A percentile compares a stretch with the other conserved stretches of the same genome.
phyloP scores from a whole-genome alignment of 35 echinoderm and acorn worm genomes.

The Diadema setosum region DNA sequence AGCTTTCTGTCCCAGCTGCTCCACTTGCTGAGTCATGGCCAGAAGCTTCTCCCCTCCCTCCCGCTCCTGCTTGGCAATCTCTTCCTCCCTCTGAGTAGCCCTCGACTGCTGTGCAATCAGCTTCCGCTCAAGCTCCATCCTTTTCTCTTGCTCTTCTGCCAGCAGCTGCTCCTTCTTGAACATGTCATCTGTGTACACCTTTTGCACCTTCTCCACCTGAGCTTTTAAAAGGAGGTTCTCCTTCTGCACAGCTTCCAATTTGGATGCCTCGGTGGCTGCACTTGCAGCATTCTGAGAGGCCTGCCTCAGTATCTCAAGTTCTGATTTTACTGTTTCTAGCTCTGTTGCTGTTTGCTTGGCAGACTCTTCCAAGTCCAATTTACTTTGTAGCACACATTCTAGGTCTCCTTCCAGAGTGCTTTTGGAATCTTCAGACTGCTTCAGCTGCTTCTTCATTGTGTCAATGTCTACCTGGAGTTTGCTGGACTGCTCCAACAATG shows the following conservation, averaged over 20 bases:
- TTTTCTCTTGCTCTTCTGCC: slow-evolving; percentile 15
- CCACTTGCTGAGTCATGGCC: slow-evolving; percentile 11
- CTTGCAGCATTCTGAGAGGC: neutral
- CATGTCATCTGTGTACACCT: slow-evolving; percentile 22
- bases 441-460: neutral
- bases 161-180: slow-evolving; percentile 36
- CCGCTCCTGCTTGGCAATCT: neutral
- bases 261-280: neutral
- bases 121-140: neutral
- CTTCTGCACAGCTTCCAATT: neutral
- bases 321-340: neutral
- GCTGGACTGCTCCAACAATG: neutral
- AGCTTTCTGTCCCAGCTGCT: slow-evolving; percentile 49
- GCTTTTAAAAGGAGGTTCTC: neutral
- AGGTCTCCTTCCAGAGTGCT: neutral
- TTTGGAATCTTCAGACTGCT: neutral
- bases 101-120: neutral
- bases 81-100: slow-evolving; percentile 12
- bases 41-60: slow-evolving; percentile 34
- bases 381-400: neutral
- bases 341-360: neutral
- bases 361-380: slow-evolving; percentile 8
- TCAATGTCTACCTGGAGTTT: neutral
- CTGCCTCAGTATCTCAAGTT: neutral
- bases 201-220: slow-evolving; percentile 25